Evolutionary conservation across 2,797 vertebrate species (phyloP).

Genomic region (Scomberomorus guttatus): DNA sequence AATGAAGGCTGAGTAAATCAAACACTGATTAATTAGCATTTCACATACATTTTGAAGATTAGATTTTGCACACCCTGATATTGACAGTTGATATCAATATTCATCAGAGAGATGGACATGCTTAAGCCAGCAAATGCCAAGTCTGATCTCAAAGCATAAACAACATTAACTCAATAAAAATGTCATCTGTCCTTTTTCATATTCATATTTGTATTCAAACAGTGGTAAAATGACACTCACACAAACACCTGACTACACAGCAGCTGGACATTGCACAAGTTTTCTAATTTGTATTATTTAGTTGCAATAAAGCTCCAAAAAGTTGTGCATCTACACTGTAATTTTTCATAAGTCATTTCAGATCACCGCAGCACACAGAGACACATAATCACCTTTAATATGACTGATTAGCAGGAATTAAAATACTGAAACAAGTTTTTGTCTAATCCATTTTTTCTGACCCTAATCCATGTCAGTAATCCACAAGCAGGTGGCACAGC

Average conservation of each 20-base stretch:
- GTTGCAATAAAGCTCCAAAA: too few relatives aligned
- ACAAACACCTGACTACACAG: not conserved
- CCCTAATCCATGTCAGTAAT: not conserved
- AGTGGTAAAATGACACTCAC: not conserved
- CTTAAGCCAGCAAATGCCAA: constrained; percentile 23
- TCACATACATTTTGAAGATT: not conserved
- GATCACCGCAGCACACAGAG: not conserved
- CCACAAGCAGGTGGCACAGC: not conserved
- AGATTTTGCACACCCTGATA: not conserved
- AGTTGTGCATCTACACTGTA: not conserved
- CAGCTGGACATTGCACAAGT: not conserved
- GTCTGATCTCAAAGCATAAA: constrained; percentile 7
- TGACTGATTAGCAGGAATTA: not conserved
- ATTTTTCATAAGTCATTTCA: not conserved
- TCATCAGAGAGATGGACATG: not conserved
- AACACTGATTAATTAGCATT: not conserved
- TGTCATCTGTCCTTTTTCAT: not conserved
- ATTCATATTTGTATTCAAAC: constrained; percentile 8
- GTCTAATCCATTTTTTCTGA: not conserved
- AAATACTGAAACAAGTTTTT: not conserved
- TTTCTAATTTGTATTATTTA: not conserved
- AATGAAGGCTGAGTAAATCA: not conserved
- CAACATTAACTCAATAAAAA: constrained; percentile 24
- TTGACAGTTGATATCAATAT: constrained; percentile 10
- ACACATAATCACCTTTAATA: not conserved